Percentiles rank a stretch among this genome's conserved stretches.
phyloP scores from a whole-genome alignment of 2,113 vertebrate genomes.

The Aplodontia rufa region DNA sequence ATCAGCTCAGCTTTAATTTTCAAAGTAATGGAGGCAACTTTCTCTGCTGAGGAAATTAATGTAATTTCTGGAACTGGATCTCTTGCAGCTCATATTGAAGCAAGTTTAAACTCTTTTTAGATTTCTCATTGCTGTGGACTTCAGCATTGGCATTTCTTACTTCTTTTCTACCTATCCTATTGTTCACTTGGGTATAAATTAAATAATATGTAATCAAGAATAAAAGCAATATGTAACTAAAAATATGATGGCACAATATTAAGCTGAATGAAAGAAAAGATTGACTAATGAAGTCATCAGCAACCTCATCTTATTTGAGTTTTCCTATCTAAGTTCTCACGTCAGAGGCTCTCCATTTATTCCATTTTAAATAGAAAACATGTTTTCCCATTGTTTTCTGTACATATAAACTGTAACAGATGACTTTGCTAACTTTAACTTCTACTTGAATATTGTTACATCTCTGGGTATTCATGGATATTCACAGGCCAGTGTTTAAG shows the following conservation, averaged over 20 bases:
- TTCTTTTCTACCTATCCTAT: background rate
- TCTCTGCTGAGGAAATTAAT: conserved; percentile 9
- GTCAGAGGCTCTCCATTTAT: background rate
- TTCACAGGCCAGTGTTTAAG: background rate
- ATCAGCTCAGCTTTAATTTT: conserved; percentile 64
- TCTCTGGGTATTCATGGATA: background rate
- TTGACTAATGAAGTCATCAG: background rate
- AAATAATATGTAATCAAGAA: background rate
- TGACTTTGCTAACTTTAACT: background rate
- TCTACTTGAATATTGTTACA: background rate
- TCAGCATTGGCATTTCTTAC: background rate
- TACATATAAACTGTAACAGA: background rate
- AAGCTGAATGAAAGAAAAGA: background rate
- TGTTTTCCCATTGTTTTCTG: background rate
- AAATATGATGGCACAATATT: background rate
- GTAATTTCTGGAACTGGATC: background rate
- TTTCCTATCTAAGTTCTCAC: background rate
- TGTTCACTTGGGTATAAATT: background rate
- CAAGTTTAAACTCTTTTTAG: background rate
- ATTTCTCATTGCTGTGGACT: background rate
- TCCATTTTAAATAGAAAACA: background rate
- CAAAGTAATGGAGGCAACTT: conserved; percentile 42
- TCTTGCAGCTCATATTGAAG: background rate
- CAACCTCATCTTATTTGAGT: background rate
- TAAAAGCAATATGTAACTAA: background rate